A percentile compares a stretch with the other conserved stretches of the same genome.
Evolutionary conservation across 1,140 invertebrate genomes (phyloP).

Genomic region (Leptonema lineaticorne): DNA sequence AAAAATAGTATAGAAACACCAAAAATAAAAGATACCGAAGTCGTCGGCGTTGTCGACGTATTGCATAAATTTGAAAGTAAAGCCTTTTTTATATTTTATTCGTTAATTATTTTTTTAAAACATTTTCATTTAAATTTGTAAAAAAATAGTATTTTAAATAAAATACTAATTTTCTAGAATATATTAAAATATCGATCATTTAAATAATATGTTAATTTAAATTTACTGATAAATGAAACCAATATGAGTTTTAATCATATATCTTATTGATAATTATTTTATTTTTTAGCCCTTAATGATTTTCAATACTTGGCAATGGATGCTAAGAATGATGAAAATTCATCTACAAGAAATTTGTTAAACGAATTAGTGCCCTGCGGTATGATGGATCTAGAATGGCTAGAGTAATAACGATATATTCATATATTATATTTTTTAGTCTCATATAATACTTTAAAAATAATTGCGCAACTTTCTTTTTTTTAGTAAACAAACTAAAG

Average conservation of each 20-base stretch:
- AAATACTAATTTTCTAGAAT: too few species aligned
- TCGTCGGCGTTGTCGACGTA: slow-evolving; percentile 69
- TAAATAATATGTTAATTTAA: too few species aligned
- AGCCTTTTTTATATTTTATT: too few species aligned
- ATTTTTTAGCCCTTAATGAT: slow-evolving; percentile 75
- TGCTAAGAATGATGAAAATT: slow-evolving; percentile 47
- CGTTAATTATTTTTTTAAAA: too few species aligned
- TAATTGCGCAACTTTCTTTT: slow-evolving; percentile 45
- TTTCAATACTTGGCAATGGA: slow-evolving; percentile 86
- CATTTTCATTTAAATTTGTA: too few species aligned
- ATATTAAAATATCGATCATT: too few species aligned
- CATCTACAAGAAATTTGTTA: slow-evolving; percentile 58
- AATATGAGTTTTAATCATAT: not conserved
- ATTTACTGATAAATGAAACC: not conserved
- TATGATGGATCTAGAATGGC: slow-evolving; percentile 61
- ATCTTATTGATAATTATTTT: slow-evolving; percentile 25
- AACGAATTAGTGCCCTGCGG: slow-evolving; percentile 66
- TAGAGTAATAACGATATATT: slow-evolving; percentile 49
- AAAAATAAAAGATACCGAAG: slow-evolving; percentile 55
- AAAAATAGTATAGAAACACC: slow-evolving; percentile 46
- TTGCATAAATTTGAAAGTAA: slow-evolving; percentile 77
- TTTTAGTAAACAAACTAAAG: too few species aligned
- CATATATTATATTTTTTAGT: not conserved
- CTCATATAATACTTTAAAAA: slow-evolving; percentile 1
- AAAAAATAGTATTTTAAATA: not conserved